These are phyloP conservation scores for Rotaria sp. DNA, from an alignment of 2,888 invertebrate genomes.

Conservation along the genomic window DNA sequence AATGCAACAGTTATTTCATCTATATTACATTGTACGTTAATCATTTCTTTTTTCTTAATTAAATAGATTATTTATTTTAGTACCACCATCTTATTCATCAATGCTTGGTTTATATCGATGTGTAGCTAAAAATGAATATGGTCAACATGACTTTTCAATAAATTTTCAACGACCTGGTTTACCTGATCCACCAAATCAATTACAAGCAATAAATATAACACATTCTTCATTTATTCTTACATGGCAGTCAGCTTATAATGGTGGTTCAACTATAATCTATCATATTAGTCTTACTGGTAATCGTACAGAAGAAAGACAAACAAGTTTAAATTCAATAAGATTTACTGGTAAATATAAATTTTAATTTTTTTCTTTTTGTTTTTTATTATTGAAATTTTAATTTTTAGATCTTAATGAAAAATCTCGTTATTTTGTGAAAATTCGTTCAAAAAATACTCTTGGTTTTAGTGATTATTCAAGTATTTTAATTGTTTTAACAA, in stretches of 20 bases:
- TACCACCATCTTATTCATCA: constrained; percentile 16
- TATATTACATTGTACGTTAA: neutral
- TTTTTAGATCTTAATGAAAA: constrained; percentile 9
- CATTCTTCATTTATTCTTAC: constrained; percentile 16
- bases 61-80: neutral
- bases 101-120: neutral
- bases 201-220: neutral
- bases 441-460: neutral
- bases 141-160: constrained; percentile 23
- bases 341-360: neutral
- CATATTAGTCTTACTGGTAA: constrained; percentile 1
- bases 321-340: neutral
- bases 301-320: constrained; percentile 26
- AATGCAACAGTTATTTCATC: neutral
- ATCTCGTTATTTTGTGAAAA: neutral
- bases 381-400: too few relatives aligned
- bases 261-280: neutral
- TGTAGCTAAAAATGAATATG: neutral
- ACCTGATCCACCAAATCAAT: constrained; percentile 2
- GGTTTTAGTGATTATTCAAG: constrained; percentile 28
- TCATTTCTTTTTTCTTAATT: too few relatives aligned
- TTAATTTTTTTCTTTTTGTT: too few relatives aligned
- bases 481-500: neutral
- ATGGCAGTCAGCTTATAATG: neutral
- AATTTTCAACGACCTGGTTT: constrained; percentile 23